Percentiles rank a stretch among this genome's conserved stretches.
Evolutionary conservation across 2,797 vertebrate species (phyloP).

Genomic region (Fringilla coelebs): DNA sequence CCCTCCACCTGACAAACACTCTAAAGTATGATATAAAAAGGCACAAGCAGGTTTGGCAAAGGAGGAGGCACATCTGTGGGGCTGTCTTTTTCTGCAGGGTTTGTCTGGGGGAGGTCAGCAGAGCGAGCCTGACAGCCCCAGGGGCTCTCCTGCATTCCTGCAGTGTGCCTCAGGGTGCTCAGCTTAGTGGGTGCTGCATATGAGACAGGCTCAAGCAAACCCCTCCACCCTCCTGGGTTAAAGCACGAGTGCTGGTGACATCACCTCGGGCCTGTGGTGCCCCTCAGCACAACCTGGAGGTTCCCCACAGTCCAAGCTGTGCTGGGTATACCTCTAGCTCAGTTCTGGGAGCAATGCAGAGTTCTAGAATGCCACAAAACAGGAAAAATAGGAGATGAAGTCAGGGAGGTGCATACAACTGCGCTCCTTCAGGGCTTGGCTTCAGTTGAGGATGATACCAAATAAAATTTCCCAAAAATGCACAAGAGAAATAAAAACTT

Average conservation of each 20-base stretch:
- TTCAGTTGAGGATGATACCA: neutral
- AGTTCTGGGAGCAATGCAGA: neutral
- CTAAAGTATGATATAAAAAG: neutral
- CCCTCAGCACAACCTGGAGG: rapidly evolving
- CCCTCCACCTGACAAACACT: neutral
- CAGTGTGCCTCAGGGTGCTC: neutral
- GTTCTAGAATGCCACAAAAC: neutral
- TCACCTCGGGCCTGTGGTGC: rapidly evolving
- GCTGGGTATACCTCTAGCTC: neutral
- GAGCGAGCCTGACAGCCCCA: neutral
- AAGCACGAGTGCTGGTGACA: rapidly evolving
- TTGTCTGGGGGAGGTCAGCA: neutral
- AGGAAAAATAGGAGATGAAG: neutral
- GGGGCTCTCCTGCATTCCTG: neutral
- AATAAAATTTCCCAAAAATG: neutral
- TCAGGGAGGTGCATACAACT: neutral
- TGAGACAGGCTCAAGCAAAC: neutral
- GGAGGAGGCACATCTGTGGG: neutral
- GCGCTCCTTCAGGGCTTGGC: neutral
- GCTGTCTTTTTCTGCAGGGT: neutral
- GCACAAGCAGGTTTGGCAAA: neutral
- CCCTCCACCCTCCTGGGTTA: neutral
- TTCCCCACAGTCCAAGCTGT: neutral
- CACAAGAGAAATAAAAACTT: neutral
- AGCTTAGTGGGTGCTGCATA: neutral